Evolutionary conservation across 2,888 invertebrate species (phyloP), one percentile per base, ranked within the genome.

Genomic region (Pantelozetes paolii): DNA sequence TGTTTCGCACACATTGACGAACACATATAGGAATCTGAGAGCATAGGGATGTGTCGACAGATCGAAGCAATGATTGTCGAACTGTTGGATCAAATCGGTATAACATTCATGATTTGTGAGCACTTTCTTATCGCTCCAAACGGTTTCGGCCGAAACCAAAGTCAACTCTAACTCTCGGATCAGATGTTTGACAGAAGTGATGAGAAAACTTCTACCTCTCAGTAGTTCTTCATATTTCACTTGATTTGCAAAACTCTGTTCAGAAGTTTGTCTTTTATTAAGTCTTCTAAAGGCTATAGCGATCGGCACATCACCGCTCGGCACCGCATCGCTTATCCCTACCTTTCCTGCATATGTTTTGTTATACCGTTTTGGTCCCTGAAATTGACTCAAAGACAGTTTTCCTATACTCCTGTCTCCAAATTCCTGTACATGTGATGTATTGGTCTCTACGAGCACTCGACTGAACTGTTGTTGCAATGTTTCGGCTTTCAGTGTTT

Each of bases 371-470:
- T 76, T 76, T 23, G 69, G 71, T 18, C 77, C 77, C 74, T 77
- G 77, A 71, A 78, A 78, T 71, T 78, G 77, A 40, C 76, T 75
- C 9, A 78, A 77, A 73, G 74, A 75, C 72, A 78, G 42, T 28
- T 71, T 62, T 9, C 72, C 76, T 42, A 78, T 77, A 42, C 70
- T 76, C 75, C 74, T n/a, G 78, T 86, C 85, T 70, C 87, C 87
- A 81, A 83, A 87, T 78, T 86, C 84, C 81, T 82, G 81, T 5
- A 86, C 87, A 80, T 86, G 86, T 73, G 86, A 86, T n/a, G 83
- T 83, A 79, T 84, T 86, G 8, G 87, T 87, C 78, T 84, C 83
- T 54, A 82, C 79, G 77, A 84, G 84, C 15, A 86, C 86, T 74
- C 85, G 81, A 76, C 82, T 77, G 79, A 81, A 87, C 79, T 87